Evolutionary conservation across 1,140 invertebrate genomes (phyloP).

Genomic region (Drosophila kikkawai): DNA sequence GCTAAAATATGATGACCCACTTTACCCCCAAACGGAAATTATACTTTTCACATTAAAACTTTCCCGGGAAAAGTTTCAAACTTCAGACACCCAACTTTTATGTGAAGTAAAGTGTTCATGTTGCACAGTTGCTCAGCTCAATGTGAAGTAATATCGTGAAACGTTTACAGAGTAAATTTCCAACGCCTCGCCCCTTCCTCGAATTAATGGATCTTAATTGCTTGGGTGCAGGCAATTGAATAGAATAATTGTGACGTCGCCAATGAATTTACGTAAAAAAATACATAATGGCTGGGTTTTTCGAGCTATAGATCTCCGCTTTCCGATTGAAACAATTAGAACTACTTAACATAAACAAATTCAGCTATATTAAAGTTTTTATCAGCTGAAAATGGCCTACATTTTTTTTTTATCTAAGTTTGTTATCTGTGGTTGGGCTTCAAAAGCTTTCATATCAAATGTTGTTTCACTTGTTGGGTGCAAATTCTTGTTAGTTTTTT

Average conservation of each 20-base stretch:
- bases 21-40: constrained; percentile 20
- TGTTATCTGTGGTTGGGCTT: constrained; percentile 6
- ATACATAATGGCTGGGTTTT: constrained; percentile 3
- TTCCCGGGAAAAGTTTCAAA: constrained; percentile 16
- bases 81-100: neutral
- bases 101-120: constrained; percentile 10
- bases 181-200: constrained; percentile 6
- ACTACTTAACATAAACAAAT: neutral
- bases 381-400: neutral
- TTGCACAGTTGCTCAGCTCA: constrained; percentile 8
- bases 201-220: constrained; percentile 39
- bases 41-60: constrained; percentile 50
- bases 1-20: constrained; percentile 30
- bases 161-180: neutral
- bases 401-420: constrained; percentile 6
- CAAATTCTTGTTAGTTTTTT: neutral
- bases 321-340: constrained; percentile 10
- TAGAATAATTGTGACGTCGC: constrained; percentile 17
- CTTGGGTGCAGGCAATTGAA: constrained; percentile 11
- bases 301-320: neutral
- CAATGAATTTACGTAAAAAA: constrained; percentile 14
- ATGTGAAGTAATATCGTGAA: constrained; percentile 10
- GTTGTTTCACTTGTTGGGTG: neutral
- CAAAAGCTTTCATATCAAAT: neutral
- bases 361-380: neutral